A percentile compares a stretch with the other conserved stretches of the same genome.
Conservation (phyloP, 2,888 invertebrate genomes). For the Philonicus albiceps region DNA sequence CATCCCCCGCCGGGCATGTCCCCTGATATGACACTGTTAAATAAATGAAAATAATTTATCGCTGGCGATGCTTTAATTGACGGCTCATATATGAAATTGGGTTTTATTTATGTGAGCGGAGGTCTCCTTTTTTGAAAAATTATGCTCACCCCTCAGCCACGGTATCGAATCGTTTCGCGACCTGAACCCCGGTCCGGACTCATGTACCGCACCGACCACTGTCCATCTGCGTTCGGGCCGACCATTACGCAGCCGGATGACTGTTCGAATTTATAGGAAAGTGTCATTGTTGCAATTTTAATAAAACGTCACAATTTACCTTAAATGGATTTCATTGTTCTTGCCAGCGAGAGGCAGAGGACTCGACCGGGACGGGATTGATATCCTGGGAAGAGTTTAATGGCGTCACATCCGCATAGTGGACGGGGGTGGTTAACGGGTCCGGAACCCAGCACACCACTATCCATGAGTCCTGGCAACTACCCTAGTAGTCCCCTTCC, state of each 20-base stretch:
- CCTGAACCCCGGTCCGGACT: background rate
- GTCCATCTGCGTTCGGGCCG: slow-evolving; percentile 36
- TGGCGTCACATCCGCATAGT: slow-evolving; percentile 9
- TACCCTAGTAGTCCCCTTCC: too few relatives aligned
- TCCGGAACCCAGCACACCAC: background rate
- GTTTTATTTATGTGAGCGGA: slow-evolving; percentile 47
- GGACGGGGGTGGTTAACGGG: background rate
- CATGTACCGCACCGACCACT: slow-evolving; percentile 22
- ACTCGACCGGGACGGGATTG: background rate
- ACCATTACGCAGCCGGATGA: slow-evolving; percentile 27
- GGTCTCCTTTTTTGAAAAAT: slow-evolving; percentile 32
- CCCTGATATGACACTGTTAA: slow-evolving; percentile 46
- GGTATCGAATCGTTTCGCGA: background rate
- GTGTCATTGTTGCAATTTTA: slow-evolving; percentile 52
- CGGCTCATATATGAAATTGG: slow-evolving; percentile 49
- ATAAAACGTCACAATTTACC: slow-evolving; percentile 53
- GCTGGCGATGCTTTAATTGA: slow-evolving; percentile 47
- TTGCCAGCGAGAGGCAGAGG: background rate
- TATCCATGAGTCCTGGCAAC: background rate
- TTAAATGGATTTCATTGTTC: slow-evolving; percentile 47
- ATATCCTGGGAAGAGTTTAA: slow-evolving; percentile 36
- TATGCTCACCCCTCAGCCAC: slow-evolving; percentile 16
- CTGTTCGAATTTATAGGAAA: slow-evolving; percentile 44
- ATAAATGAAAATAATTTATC: slow-evolving; percentile 49
- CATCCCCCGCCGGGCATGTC: background rate